phyloP scores from a whole-genome alignment of 1,140 invertebrate species.

The Mylabris phalerata region DNA sequence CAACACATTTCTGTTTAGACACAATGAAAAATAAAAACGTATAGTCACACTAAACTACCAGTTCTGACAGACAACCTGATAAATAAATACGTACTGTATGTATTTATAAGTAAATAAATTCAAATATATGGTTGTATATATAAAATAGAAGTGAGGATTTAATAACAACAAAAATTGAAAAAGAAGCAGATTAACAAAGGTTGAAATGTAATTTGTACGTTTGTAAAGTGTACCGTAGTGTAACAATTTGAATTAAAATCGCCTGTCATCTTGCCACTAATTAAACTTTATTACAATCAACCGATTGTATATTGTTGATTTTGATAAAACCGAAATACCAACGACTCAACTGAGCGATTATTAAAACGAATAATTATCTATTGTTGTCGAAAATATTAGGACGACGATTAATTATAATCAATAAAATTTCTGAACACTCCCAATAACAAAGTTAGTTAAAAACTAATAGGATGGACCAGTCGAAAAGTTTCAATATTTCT shows the following conservation, averaged over 20 bases:
- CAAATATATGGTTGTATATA: neutral
- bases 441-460: no score
- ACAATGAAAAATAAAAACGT: slow-evolving; percentile 23
- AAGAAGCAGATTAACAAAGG: slow-evolving; percentile 17
- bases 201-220: slow-evolving; percentile 29
- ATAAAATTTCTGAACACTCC: no score
- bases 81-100: slow-evolving; percentile 17
- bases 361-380: no score
- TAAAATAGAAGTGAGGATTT: slow-evolving; percentile 7
- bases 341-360: no score
- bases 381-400: no score
- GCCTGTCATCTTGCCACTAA: slow-evolving; percentile 28
- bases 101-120: slow-evolving; percentile 12
- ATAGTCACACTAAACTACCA: slow-evolving; percentile 26
- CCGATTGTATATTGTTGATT: no score
- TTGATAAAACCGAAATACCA: no score
- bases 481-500: neutral
- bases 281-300: slow-evolving; percentile 12
- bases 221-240: slow-evolving; percentile 20
- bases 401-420: no score
- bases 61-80: slow-evolving; percentile 20
- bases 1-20: slow-evolving; percentile 15
- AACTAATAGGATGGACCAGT: neutral
- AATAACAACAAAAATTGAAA: slow-evolving; percentile 20
- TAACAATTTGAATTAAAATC: slow-evolving; percentile 27